Evolutionary conservation across 2,888 invertebrate species (phyloP), one percentile per base, ranked within the genome.

Genomic region (Drosophila crucigera): DNA sequence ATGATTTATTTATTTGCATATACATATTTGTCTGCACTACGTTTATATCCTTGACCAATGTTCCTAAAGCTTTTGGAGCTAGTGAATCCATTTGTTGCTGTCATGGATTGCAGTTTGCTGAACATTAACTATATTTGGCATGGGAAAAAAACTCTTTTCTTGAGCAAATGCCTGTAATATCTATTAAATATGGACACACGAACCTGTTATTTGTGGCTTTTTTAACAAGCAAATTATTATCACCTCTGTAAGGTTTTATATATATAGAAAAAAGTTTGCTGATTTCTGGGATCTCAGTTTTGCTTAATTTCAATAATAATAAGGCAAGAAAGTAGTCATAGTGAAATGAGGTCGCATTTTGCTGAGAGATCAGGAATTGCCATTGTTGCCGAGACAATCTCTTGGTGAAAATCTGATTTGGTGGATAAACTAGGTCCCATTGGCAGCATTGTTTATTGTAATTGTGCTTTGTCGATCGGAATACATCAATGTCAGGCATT

Each of bases 401-500:
- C 22, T 52, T 52, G 22, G 35, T 52, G 33, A 33, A 28, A 30
- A 54, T 72, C 47, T n/a, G 62, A 62, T 39, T 47, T 61, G 62
- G 22, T 53, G 33, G 19, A 33, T 53, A 16, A n/a, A 53, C 11
- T 50, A 59, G 43, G n/a, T 54, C 31, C 47, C 55, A 72, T 77
- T 72, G 59, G 52, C 73, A 73, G 71, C 83, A 80, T 85, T 84
- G 85, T 80, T 77, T 73, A 76, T 85, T 81, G 74, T 62, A 72
- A 84, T 87, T 73, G 85, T 75, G 76, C 37, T 72, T 67, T 56
- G 80, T 52, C 68, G 73, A 76, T 71, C 73, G 80, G 79, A 87
- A 86, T 86, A 69, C 89, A 77, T 86, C 86, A 86, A 79, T 86
- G 90, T 90, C 86, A 86, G 47, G 53, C 74, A 68, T 67, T 74